phyloP scores from a whole-genome alignment of 2,888 invertebrate species.

The Spialia ferax region DNA sequence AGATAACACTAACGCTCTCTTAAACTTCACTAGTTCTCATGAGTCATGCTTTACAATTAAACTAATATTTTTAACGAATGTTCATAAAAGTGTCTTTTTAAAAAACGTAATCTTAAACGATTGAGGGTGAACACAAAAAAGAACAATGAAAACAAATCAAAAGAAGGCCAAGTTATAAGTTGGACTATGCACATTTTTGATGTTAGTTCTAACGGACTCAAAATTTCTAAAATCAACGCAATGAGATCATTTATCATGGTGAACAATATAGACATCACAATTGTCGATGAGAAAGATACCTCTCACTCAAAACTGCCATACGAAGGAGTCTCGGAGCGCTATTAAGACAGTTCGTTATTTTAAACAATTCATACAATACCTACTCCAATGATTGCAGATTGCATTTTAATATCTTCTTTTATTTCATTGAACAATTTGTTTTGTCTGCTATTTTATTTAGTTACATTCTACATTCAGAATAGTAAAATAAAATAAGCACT shows the following conservation, averaged over 20 bases:
- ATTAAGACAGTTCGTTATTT: slow-evolving; percentile 34
- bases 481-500: slow-evolving; percentile 24
- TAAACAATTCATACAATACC: slow-evolving; percentile 34
- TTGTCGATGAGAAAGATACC: slow-evolving; percentile 40
- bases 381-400: slow-evolving; percentile 37
- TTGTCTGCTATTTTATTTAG: slow-evolving; percentile 27
- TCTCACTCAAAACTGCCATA: slow-evolving; percentile 39
- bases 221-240: slow-evolving; percentile 39
- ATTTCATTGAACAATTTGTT: slow-evolving; percentile 28
- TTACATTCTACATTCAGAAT: slow-evolving; percentile 34
- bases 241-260: slow-evolving; percentile 40
- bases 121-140: slow-evolving; percentile 55
- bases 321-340: slow-evolving; percentile 31
- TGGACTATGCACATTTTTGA: slow-evolving; percentile 5
- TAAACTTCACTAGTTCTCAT: background rate
- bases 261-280: slow-evolving; percentile 41
- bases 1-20: slow-evolving; percentile 53
- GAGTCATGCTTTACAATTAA: too few relatives aligned
- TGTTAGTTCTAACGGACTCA: slow-evolving; percentile 27
- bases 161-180: background rate
- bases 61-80: too few relatives aligned
- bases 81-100: too few relatives aligned
- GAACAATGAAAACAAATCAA: background rate
- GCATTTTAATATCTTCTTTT: slow-evolving; percentile 37
- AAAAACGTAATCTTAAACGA: too few relatives aligned